phyloP scores from a whole-genome alignment of 2,888 invertebrate species.

The Entomobrya multifasciata region DNA sequence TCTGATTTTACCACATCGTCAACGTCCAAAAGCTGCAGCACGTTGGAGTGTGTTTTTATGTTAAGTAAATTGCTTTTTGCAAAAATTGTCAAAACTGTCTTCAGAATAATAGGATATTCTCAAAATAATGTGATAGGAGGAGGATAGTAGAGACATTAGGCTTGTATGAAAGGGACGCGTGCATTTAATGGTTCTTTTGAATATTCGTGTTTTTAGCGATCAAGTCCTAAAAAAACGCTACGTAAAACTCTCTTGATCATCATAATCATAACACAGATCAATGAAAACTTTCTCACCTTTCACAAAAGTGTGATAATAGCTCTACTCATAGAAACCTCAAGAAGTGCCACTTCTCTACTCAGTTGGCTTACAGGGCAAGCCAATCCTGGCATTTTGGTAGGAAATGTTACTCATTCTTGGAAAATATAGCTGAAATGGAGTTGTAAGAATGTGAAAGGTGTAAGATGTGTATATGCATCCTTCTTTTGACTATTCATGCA shows the following conservation, averaged over 20 bases:
- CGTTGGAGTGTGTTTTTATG: conserved; percentile 41
- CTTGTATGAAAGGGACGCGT: background rate
- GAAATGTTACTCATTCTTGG: background rate
- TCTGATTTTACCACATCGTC: conserved; percentile 32
- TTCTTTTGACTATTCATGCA: conserved; percentile 42
- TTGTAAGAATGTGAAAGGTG: background rate
- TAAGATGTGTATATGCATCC: conserved; percentile 19
- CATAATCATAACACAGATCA: conserved; percentile 17
- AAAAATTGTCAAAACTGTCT: conserved; percentile 21
- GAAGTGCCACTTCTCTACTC: too few species aligned
- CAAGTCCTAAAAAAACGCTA: background rate
- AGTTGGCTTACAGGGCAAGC: too few species aligned
- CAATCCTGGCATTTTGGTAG: too few species aligned
- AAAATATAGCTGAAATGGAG: conserved; percentile 1
- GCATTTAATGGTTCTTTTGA: conserved; percentile 18
- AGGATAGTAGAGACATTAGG: background rate
- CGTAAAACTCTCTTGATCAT: conserved; percentile 29
- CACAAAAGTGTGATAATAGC: conserved; percentile 28
- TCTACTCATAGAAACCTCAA: conserved; percentile 18
- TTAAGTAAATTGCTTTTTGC: conserved; percentile 39
- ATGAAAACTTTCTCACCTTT: conserved; percentile 31
- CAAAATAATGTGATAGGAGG: background rate
- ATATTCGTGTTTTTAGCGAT: background rate
- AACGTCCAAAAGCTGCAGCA: too few species aligned
- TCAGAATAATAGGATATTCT: conserved; percentile 15